Evolutionary conservation across 2,888 invertebrate genomes (phyloP), one percentile per base, ranked within the genome.

Genomic region (Aplocera efformata): DNA sequence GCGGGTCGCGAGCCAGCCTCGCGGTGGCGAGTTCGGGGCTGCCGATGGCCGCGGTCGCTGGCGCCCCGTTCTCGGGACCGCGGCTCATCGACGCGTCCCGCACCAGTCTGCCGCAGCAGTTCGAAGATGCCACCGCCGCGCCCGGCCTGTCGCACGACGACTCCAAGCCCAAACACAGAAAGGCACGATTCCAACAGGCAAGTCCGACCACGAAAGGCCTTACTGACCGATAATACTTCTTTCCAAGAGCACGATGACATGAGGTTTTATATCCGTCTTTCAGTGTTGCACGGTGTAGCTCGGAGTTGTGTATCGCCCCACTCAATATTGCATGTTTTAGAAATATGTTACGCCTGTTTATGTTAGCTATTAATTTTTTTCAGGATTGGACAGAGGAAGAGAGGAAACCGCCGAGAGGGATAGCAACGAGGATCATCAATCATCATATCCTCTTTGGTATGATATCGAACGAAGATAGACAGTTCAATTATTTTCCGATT

Each of bases 181-280:
- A 95, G 88, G 94, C 95, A 56, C 92, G 96, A 61, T 94, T 96
- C 79, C 95, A 94, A 81, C 94, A 95, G 91, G 93, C 93, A 76
- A 80, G 80, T 59, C 35, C 37, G 27, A 20, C 34, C 39, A 39
- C 39, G 25, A 32, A 48, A 37, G 13, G 37, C 30, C 20, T 24
- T 10, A 22, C 17, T 24, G 23, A 26, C 22, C 7, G 24, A 28
- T 4, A 32, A 31, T 8, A 32, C 20, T 26, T 26, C 29, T 22
- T 32, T 10, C 5, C 29, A 8, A 35, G 34, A 30, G 40, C 42
- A 27, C 33, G 37, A 13, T 41, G 22, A 26, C 21, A 32, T 35
- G 32, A 29, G 28, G 10, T 36, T 43, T 29, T 10, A 36, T 45
- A 33, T 47, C 37, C 56, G 32, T 25, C 40, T 36, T 30, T 36